These are phyloP conservation scores for Peromyscus eremicus DNA, from an alignment of 2,797 vertebrate species.

Conservation along the genomic window DNA sequence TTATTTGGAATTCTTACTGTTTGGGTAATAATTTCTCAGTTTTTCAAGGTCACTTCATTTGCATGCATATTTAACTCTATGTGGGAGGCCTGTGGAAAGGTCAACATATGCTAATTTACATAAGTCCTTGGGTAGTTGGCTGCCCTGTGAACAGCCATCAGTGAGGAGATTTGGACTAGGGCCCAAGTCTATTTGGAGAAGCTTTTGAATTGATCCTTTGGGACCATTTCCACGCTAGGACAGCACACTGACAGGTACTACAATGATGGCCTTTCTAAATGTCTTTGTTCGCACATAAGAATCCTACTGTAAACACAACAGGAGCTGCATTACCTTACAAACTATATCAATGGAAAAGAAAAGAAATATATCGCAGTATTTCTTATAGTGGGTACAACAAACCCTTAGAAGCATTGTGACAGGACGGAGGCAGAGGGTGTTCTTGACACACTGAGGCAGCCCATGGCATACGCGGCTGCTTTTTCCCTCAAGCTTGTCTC, in stretches of 20 bases:
- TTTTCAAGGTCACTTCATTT: neutral
- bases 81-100: neutral
- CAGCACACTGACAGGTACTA: neutral
- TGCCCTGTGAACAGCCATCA: neutral
- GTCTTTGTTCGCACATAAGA: neutral
- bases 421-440: neutral
- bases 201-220: neutral
- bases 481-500: constrained; percentile 32
- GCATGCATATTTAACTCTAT: neutral
- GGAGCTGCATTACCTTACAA: neutral
- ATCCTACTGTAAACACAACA: neutral
- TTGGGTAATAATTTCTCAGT: constrained; percentile 8
- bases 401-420: neutral
- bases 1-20: constrained; percentile 6
- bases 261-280: neutral
- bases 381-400: neutral
- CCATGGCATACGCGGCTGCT: neutral
- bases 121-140: neutral
- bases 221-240: neutral
- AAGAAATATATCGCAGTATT: neutral
- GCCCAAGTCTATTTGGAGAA: neutral
- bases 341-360: neutral
- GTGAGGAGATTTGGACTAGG: neutral
- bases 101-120: neutral
- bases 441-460: neutral